These are phyloP conservation scores for Philereme transversata DNA, from an alignment of 2,888 invertebrate genomes.

Conservation along the genomic window DNA sequence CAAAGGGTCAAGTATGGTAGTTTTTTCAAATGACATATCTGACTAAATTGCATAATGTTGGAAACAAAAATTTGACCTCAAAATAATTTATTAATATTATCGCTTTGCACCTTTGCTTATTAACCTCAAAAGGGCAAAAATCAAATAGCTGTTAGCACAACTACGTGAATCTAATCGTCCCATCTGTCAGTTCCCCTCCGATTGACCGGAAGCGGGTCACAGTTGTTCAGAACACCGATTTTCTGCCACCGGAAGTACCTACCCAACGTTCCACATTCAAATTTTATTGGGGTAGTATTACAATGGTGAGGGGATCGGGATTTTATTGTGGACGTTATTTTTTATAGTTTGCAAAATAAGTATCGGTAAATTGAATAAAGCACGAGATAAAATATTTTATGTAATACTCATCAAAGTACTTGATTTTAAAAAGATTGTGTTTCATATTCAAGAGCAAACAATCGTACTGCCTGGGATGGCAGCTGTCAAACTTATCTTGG, in stretches of 20 bases:
- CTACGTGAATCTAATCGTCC: slow-evolving; percentile 77
- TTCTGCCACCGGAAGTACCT: slow-evolving; percentile 81
- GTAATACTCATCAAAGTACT: too few species aligned
- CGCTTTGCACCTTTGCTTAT: slow-evolving; percentile 21
- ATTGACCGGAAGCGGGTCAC: slow-evolving; percentile 80
- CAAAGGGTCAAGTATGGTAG: too few species aligned
- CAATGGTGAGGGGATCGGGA: slow-evolving; percentile 57
- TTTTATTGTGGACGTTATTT: slow-evolving; percentile 38
- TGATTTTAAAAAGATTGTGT: too few species aligned
- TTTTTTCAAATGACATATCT: too few species aligned
- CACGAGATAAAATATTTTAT: background rate
- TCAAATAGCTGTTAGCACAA: slow-evolving; percentile 70
- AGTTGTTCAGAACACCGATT: slow-evolving; percentile 81
- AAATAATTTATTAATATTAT: background rate
- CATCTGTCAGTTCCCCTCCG: slow-evolving; percentile 77
- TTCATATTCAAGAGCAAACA: too few species aligned
- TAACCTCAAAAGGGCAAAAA: slow-evolving; percentile 46
- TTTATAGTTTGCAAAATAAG: slow-evolving; percentile 23
- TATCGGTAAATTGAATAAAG: background rate
- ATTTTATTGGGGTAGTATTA: slow-evolving; percentile 77
- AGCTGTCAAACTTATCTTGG: too few species aligned
- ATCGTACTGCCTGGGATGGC: too few species aligned
- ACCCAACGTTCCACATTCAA: slow-evolving; percentile 79
- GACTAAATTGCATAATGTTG: too few species aligned
- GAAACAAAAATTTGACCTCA: too few species aligned